Evolutionary conservation across 1,140 invertebrate genomes (phyloP), one percentile per base, ranked within the genome.

Genomic region (Stegodyphus mimosarum): DNA sequence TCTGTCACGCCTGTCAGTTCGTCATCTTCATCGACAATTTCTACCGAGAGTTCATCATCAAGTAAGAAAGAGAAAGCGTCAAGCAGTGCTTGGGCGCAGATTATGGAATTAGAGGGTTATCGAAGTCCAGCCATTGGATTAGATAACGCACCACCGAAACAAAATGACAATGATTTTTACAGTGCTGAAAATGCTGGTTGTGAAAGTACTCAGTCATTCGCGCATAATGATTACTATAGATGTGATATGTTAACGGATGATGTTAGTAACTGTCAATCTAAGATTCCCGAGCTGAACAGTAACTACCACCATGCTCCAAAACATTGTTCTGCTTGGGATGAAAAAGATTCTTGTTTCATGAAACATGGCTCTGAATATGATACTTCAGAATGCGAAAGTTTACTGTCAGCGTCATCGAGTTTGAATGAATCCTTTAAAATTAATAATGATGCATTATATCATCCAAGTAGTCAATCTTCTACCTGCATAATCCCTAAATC

Each of bases 91-190:
- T 86, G 83, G 83, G 83, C 83, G 0, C 83, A 86, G 33, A 86
- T 86, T 72, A 86, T 86, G 83, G 83, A 86, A 52, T 17, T 86
- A 50, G 83, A 86, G 60, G 83, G 83, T 6, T 86, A 86, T 75
- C 73, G 83, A 33, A 86, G 83, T 51, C 74, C 83, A 9, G 83
- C 83, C 11, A 64, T 86, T 33, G 83, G 83, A 15, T 51, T 86
- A 49, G 83, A 86, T 73, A 78, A 71, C 48, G 63, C 17, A 53
- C 71, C 60, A 17, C 13, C 63, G 3, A 80, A 80, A 49, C 33
- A 33, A 33, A 33, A 3, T 33, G 33, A 33, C 33, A 33, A 33
- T 33, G 33, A 3, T 33, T 33, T 33, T 33, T 33, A 3, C 33
- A 33, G 33, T 33, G 33, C 33, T 33, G 33, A 33, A 33, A 60